Evolutionary conservation across 2,888 invertebrate species (phyloP), one percentile per base, ranked within the genome.

Genomic region (Scrobipalpa costella): DNA sequence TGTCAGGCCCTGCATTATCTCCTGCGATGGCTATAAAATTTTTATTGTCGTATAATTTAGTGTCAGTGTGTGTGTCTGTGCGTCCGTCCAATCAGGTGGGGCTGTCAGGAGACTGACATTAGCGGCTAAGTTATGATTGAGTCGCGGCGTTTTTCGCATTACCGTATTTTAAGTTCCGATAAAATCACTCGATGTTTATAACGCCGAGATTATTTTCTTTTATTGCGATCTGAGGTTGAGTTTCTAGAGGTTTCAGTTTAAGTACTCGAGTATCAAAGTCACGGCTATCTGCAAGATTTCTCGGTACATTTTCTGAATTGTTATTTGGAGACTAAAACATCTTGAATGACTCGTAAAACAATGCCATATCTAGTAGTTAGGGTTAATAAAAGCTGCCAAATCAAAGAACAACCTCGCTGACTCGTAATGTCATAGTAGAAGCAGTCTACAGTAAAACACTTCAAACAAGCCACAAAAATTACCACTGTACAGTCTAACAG

Each of bases 121-220:
- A 88, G 77, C 72, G 69, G 65, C 76, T 83, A 86, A 88, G 82
- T 86, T 87, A 88, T 88, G 88, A 87, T 87, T 88, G 85, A 87
- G 80, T 71, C 81, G 71, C 77, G 73, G 73, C 74, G 73, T 75
- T 76, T 68, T 76, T 80, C 76, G 77, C 84, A 85, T 85, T 82
- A 82, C 80, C 78, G 81, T 88, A 86, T 83, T 80, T 86, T 82
- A 84, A 75, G 69, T 61, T 63, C 69, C 74, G 81, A 85, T 88
- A 88, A 85, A 83, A 85, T 85, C 81, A 76, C 74, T 67, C 72
- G 69, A 76, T 76, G 79, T 83, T 83, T 83, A 85, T 83, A 77
- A 73, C 78, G 67, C 70, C 70, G 74, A 75, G 73, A 75, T 79
- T 75, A 72, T 77, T 76, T 81, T 78, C 74, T 76, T 77, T 76